A percentile compares a stretch with the other conserved stretches of the same genome.
Conservation (phyloP, 2,113 vertebrate species). For the Phalacrocorax brasilianus region DNA sequence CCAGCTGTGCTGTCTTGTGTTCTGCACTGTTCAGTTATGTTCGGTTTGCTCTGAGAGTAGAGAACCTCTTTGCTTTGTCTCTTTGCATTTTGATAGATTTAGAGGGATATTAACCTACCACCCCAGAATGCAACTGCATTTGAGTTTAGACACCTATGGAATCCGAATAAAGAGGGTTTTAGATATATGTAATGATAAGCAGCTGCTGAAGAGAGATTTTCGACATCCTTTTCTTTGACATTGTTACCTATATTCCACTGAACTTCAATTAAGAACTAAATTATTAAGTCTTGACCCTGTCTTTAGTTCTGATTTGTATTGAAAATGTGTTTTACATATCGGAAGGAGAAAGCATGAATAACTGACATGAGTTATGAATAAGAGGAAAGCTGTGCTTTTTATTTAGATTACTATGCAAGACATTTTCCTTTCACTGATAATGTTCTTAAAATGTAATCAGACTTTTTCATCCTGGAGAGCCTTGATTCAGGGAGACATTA, state of each 20-base stretch:
- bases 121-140: not conserved
- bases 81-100: not conserved
- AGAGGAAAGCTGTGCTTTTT: not conserved
- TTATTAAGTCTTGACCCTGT: conserved; percentile 21
- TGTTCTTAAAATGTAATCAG: conserved; percentile 6
- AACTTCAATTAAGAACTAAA: conserved; percentile 45
- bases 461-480: not conserved
- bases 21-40: not conserved
- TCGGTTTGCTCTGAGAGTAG: not conserved
- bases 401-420: conserved; percentile 41
- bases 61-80: not conserved
- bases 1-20: not conserved
- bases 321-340: conserved; percentile 5
- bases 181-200: not conserved
- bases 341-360: not conserved
- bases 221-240: not conserved
- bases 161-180: conserved; percentile 12
- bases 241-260: not conserved
- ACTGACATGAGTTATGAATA: not conserved
- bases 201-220: conserved; percentile 25
- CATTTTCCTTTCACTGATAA: conserved; percentile 13
- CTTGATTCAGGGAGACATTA: not conserved
- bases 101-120: not conserved
- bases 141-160: not conserved
- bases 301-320: conserved; percentile 30